Conservation (phyloP, 1,140 invertebrate genomes). For the Pachypeltis micranthus region DNA sequence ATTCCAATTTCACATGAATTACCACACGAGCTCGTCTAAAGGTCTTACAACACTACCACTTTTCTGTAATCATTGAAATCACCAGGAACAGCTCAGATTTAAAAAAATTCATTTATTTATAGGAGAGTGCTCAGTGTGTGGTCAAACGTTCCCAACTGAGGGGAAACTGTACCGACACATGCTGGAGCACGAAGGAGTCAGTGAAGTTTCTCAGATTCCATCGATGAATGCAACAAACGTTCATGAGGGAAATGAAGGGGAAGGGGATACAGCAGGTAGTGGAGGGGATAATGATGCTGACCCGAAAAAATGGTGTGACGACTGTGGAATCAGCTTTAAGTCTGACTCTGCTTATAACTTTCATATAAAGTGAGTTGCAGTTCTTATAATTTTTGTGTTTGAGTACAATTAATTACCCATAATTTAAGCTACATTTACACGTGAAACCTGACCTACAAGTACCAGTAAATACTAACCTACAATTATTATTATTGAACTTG, state of each 20-base stretch:
- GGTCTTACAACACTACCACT: too few species aligned
- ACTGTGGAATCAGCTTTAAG: constrained; percentile 25
- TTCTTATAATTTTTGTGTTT: too few species aligned
- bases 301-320: constrained; percentile 23
- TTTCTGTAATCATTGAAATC: too few species aligned
- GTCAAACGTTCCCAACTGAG: neutral
- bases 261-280: neutral
- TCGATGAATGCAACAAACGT: too few species aligned
- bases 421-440: too few species aligned
- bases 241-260: too few species aligned
- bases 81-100: too few species aligned
- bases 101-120: too few species aligned
- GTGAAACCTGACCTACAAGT: too few species aligned
- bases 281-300: neutral
- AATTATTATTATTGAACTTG: too few species aligned
- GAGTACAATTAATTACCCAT: too few species aligned
- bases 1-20: constrained; percentile 8
- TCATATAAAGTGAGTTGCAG: constrained; percentile 16
- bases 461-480: too few species aligned
- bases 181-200: neutral
- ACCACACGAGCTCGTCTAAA: neutral
- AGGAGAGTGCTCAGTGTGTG: neutral
- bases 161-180: neutral
- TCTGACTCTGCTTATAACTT: constrained; percentile 21
- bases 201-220: neutral